Evolutionary conservation across 2,888 invertebrate genomes (phyloP).

Genomic region (Callosobruchus maculatus): DNA sequence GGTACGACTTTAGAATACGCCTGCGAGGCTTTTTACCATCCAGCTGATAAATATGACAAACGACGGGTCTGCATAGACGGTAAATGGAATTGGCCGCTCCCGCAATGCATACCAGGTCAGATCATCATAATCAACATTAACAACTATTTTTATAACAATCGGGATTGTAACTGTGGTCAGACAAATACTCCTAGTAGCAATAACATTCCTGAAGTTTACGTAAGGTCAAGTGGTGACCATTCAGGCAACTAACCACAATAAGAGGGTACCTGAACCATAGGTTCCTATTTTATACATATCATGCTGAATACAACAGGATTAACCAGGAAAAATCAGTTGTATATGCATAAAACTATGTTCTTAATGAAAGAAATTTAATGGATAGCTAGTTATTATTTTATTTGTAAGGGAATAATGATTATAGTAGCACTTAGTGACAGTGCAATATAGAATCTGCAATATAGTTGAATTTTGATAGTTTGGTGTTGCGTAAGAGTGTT

Average conservation of each 20-base stretch:
- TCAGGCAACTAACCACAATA: neutral
- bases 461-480: no score
- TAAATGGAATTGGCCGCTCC: constrained; percentile 27
- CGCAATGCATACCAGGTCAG: constrained; percentile 38
- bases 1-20: constrained; percentile 27
- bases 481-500: no score
- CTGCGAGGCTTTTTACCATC: constrained; percentile 35
- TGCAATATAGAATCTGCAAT: no score
- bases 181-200: neutral
- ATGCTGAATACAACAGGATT: no score
- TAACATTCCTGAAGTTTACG: neutral
- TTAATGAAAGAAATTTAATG: no score
- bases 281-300: no score
- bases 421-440: no score
- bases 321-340: no score
- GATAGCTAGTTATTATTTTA: no score
- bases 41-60: constrained; percentile 6
- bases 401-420: no score
- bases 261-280: no score
- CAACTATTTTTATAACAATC: constrained; percentile 11
- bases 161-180: neutral
- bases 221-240: neutral
- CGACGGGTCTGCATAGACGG: constrained; percentile 26
- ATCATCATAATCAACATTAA: constrained; percentile 20
- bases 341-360: no score